These are phyloP conservation scores for Eilema depressum DNA, from an alignment of 2,888 invertebrate species.

Conservation along the genomic window DNA sequence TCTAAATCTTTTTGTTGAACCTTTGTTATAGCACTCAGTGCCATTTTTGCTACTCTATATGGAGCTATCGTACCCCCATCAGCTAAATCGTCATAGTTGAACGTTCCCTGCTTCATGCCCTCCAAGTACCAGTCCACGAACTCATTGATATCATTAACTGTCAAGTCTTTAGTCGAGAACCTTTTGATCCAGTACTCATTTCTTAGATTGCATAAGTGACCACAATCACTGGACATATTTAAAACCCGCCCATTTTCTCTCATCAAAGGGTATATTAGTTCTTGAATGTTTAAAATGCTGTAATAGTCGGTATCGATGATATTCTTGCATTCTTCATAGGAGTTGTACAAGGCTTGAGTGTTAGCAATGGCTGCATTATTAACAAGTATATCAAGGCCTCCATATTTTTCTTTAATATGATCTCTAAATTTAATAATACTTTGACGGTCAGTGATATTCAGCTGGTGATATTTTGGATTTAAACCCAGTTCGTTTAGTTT, in stretches of 20 bases:
- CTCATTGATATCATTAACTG: conserved; percentile 67
- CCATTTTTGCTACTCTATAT: conserved; percentile 91
- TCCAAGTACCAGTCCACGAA: conserved; percentile 89
- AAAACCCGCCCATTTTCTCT: conserved; percentile 90
- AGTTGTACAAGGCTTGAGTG: conserved; percentile 47
- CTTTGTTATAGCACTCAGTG: conserved; percentile 89
- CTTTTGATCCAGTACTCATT: conserved; percentile 74
- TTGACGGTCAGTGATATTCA: conserved; percentile 52
- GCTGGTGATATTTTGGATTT: conserved; percentile 46
- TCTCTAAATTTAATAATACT: conserved; percentile 87
- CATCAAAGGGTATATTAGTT: conserved; percentile 89
- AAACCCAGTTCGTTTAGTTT: not conserved
- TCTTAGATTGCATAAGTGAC: conserved; percentile 87
- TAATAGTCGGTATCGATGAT: conserved; percentile 90
- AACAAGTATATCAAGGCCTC: conserved; percentile 90
- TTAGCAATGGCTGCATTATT: conserved; percentile 91
- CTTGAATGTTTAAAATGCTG: conserved; percentile 88
- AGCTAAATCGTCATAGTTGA: conserved; percentile 62
- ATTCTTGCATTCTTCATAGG: conserved; percentile 82
- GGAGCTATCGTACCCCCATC: conserved; percentile 86
- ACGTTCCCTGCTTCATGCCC: conserved; percentile 65
- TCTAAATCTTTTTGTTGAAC: conserved; percentile 89
- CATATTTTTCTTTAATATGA: conserved; percentile 86
- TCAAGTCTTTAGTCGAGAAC: conserved; percentile 64
- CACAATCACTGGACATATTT: conserved; percentile 90